Base-by-base conservation (phyloP, 2,113 vertebrate species). In the Pygoscelis adeliae region DNA sequence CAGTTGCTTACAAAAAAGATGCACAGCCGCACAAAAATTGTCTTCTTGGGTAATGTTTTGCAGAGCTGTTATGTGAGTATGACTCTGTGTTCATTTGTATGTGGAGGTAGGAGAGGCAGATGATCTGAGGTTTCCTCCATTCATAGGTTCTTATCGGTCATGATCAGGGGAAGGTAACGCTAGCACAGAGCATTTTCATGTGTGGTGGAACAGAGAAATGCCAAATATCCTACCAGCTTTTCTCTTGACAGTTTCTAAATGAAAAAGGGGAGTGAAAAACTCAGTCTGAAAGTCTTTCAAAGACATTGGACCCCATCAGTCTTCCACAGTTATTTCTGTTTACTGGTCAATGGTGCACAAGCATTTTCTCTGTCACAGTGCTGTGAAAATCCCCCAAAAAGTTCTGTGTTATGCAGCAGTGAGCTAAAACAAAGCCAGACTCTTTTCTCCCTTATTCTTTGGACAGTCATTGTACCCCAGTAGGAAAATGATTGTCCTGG, bases 131-230 rank as follows among this genome's bases (percentile, higher is more conserved):
- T 86, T 72, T 80, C 15, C 32, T 49, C 15, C 52, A 26, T 71
- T 78, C 52, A 15, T 5, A 63, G 10, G 11, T 71, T 95, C 62
- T 72, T 69, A 6, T 17, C 66, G 32, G 49, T 56, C 67, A 83
- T 0, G 2, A 32, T 3, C 7, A 34, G 17, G 22, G 5, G 21
- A 88, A 80, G 13, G 14, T 13, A 74, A 52, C 0, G 1, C 53
- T 40, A 69, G 55, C 26, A 63, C 4, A 30, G 7, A 46, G 6
- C 9, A 83, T 66, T 86, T 94, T 91, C 36, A 34, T 17, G 15
- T 5, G 5, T 2, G 2, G 15, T 63, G 32, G 18, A 83, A 69
- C 11, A 83, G 11, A 79, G 44, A 83, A 83, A 61, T 30, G 44
- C 9, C 52, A 83, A 73, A 92, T 63, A 83, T 21, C 13, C 26